Evolutionary conservation across 2,888 invertebrate species (phyloP), one percentile per base, ranked within the genome.

Genomic region (Stramonita haemastoma): DNA sequence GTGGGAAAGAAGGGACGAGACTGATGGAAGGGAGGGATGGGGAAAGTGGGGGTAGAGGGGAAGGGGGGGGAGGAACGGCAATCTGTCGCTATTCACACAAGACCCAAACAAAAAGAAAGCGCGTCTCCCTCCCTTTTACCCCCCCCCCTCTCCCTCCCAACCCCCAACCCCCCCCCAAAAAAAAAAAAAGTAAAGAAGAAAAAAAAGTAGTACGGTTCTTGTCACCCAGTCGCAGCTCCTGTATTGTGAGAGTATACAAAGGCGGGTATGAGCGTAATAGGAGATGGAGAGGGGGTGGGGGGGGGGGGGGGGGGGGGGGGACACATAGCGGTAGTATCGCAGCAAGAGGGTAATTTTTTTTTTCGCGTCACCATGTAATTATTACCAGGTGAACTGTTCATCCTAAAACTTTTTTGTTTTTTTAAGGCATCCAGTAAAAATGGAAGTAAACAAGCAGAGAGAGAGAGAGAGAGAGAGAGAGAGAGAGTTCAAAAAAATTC

Each of bases 81-180:
- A 81, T 81, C 81, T 81, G 81, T 81, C 81, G 81, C 81, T 46
- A 29, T 29, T 81, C 81, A 22, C 46, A 29, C 81, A 36, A 36
- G 36, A 81, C 46, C 81, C 46, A 46, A 81, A 81, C 81, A 81
- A 81, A 81, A 81, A 36, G 36, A 81, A 34, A 19, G 77, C n/a
- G 8, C 66, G 36, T 46, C 26, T 83, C 81, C 60, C 29, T 60
- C 11, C 34, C 60, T 11, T 34, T 36, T 84, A 36, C 36, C 46
- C 34, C 34, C 84, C 36, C 36, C 22, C 81, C 4, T 19, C 36
- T 36, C 36, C 81, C 46, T 34, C 34, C 29, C 32, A 29, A 1
- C 36, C 19, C 79, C 34, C 36, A 4, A 6, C 79, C 36, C 36
- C 81, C 77, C 11, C 73, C n/a, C 73, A n/a, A 26, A 79, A 79